phyloP scores from a whole-genome alignment of 2,797 vertebrate genomes.

The Sebastes minor region DNA sequence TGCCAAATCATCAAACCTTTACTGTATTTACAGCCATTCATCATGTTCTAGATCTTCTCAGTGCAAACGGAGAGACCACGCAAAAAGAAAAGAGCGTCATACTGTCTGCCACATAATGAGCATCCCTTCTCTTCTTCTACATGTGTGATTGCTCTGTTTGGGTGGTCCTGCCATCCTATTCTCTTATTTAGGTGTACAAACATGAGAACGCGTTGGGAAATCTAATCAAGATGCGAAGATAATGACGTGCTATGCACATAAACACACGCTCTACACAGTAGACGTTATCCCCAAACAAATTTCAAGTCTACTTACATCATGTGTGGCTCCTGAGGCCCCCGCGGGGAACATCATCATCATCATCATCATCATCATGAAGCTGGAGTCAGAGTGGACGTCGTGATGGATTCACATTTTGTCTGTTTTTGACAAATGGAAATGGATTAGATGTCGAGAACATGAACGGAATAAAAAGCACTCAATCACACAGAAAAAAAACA shows the following conservation, averaged over 20 bases:
- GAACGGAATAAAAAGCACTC: background rate
- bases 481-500: background rate
- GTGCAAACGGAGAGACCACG: conserved; percentile 17
- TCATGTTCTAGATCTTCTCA: background rate
- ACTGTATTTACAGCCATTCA: background rate
- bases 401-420: conserved; percentile 23
- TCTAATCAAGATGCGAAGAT: conserved; percentile 71
- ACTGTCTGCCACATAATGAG: conserved; percentile 65
- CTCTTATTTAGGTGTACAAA: conserved; percentile 68
- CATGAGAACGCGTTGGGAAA: conserved; percentile 55
- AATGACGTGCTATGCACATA: conserved; percentile 68
- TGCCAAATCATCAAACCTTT: background rate
- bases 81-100: conserved; percentile 41
- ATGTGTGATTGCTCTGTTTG: conserved; percentile 56
- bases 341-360: conserved; percentile 10
- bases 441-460: conserved; percentile 32
- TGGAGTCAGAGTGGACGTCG: conserved; percentile 10
- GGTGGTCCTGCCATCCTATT: conserved; percentile 68
- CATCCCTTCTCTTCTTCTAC: conserved; percentile 60
- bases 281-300: conserved; percentile 64
- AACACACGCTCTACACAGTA: conserved; percentile 59
- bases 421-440: conserved; percentile 44
- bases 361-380: background rate
- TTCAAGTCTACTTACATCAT: conserved; percentile 66
- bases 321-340: conserved; percentile 24